Percentiles rank a stretch among this genome's conserved stretches.
Evolutionary conservation across 2,797 vertebrate genomes (phyloP).

Genomic region (Forpus xanthops): DNA sequence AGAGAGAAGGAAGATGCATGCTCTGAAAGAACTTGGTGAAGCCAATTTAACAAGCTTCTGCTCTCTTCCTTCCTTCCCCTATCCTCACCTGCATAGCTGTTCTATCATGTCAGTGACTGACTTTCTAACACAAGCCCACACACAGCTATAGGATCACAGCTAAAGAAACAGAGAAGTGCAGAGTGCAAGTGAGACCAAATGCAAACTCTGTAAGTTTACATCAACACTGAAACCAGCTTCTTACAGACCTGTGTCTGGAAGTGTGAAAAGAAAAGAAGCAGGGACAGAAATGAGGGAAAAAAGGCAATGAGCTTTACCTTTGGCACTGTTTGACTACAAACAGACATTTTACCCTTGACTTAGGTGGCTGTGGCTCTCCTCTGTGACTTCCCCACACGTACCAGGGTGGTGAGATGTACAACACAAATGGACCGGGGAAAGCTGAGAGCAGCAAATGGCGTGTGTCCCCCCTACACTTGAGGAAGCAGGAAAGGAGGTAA

Average conservation of each 20-base stretch:
- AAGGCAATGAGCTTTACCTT: not conserved
- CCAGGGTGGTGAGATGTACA: not conserved
- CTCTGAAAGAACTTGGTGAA: not conserved
- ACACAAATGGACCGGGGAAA: not conserved
- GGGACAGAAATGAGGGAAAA: not conserved
- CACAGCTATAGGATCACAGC: not conserved
- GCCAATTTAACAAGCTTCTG: not conserved
- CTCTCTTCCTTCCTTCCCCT: not conserved
- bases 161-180: not conserved
- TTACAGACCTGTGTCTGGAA: not conserved
- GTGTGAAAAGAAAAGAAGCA: not conserved
- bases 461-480: not conserved
- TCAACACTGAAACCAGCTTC: not conserved
- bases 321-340: not conserved
- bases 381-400: not conserved
- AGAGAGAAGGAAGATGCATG: not conserved
- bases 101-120: not conserved
- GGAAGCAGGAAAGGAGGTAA: not conserved
- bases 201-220: not conserved
- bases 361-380: not conserved
- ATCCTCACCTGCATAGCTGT: not conserved
- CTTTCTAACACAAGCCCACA: not conserved
- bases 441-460: not conserved
- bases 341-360: not conserved
- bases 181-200: not conserved